Evolutionary conservation across 1,140 invertebrate genomes (phyloP).

Genomic region (Drosophila navojoa): DNA sequence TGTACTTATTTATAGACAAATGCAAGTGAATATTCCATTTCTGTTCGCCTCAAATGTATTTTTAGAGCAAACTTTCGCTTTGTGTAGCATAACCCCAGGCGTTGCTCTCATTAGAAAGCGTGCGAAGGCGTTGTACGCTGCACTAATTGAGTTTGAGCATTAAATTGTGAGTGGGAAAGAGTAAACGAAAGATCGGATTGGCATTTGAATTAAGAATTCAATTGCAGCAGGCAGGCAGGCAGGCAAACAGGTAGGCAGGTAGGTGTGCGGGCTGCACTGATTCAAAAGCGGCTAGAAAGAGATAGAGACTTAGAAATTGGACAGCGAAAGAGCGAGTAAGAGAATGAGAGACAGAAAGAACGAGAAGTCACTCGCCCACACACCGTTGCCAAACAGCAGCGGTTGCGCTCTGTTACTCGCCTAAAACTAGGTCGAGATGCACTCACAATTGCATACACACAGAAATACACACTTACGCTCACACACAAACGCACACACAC

Average conservation of each 20-base stretch:
- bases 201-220: slow-evolving; percentile 6
- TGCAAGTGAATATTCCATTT: too few species aligned
- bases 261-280: background rate
- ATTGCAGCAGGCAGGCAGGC: background rate
- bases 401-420: slow-evolving; percentile 28
- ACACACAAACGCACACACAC: slow-evolving; percentile 18
- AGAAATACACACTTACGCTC: slow-evolving; percentile 16
- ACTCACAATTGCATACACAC: slow-evolving; percentile 42
- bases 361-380: slow-evolving; percentile 26
- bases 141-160: slow-evolving; percentile 67
- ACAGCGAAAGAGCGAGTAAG: background rate
- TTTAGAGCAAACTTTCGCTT: background rate
- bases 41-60: background rate
- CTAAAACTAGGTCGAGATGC: slow-evolving; percentile 76
- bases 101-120: slow-evolving; percentile 33
- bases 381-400: slow-evolving; percentile 44
- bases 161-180: slow-evolving; percentile 43
- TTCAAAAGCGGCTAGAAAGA: background rate
- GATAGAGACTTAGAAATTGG: background rate
- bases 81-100: slow-evolving; percentile 56
- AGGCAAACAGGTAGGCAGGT: background rate
- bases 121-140: slow-evolving; percentile 36
- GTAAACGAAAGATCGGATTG: slow-evolving; percentile 17
- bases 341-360: background rate
- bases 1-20: too few species aligned